Evolutionary conservation across 2,113 vertebrate species (phyloP), one percentile per base, ranked within the genome.

Genomic region (Zeus faber): DNA sequence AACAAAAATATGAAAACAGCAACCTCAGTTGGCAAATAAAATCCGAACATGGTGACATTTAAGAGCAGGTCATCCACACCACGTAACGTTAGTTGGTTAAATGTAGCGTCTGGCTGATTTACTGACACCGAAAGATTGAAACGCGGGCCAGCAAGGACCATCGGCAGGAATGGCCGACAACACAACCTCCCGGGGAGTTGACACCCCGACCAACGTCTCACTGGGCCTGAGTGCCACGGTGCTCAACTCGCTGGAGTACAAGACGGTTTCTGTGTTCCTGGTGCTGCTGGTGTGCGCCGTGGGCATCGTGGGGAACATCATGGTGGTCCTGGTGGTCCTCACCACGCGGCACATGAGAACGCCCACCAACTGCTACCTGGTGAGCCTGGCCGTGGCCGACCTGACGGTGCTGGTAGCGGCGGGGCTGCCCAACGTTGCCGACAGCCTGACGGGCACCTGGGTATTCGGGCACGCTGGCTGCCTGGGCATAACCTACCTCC

Each of bases 331-430:
- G 2, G 90, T 92, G 47, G 92, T 92, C 6, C 57, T 92, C 27
- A 92, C 87, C 13, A 84, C 87, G 0, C 76, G 79, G 2, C 89
- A 91, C 77, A 92, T 90, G 91, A 75, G 81, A 61, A 92, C 79
- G 0, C 88, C 91, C 22, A 93, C 91, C 58, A 92, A 90, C 77
- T 92, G 90, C 72, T 93, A 92, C 73, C 68, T 93, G 57, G 90
- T 92, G 24, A 91, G 90, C 63, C 72, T 91, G 71, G 92, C 91
- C 0, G 72, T 91, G 16, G 92, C 92, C 0, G 91, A 92, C 49
- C 82, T 93, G 39, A 90, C 84, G 0, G 85, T 93, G 17, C 70
- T 92, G 61, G 82, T 93, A 60, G 91, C 91, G 0, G 84, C 88
- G 0, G 91, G 92, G 13, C 73, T 94, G 55, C 89, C 91, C 49